Percentiles rank a stretch among this genome's conserved stretches.
Evolutionary conservation across 2,888 invertebrate species (phyloP).

Genomic region (Rhingia campestris): DNA sequence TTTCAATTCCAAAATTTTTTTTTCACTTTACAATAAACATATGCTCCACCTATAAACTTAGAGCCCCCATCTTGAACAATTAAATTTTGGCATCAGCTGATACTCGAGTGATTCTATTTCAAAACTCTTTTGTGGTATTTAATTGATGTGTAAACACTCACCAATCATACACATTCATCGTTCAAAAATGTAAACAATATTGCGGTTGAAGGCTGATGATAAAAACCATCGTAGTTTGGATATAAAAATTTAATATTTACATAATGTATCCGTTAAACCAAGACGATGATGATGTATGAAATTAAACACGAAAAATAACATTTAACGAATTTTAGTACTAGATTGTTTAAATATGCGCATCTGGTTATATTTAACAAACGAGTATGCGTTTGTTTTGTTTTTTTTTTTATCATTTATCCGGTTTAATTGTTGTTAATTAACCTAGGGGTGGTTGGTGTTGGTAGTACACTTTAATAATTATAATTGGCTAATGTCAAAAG

Average conservation of each 20-base stretch:
- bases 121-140: background rate
- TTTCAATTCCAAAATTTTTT: too few relatives aligned
- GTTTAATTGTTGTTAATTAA: conserved; percentile 46
- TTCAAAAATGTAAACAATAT: too few relatives aligned
- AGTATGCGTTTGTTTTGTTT: background rate
- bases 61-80: background rate
- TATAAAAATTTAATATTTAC: background rate
- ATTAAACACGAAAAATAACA: background rate
- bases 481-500: conserved; percentile 14
- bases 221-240: background rate
- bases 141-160: conserved; percentile 6
- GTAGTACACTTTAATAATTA: conserved; percentile 24
- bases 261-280: background rate
- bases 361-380: conserved; percentile 6
- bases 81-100: conserved; percentile 1
- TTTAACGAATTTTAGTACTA: background rate
- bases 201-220: background rate
- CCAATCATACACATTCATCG: too few relatives aligned
- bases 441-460: too few relatives aligned
- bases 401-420: background rate
- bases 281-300: background rate
- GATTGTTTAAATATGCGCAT: conserved; percentile 8
- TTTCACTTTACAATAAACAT: background rate
- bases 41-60: too few relatives aligned
- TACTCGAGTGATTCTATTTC: background rate